phyloP scores from a whole-genome alignment of 1,140 invertebrate species.

The Listronotus bonariensis region DNA sequence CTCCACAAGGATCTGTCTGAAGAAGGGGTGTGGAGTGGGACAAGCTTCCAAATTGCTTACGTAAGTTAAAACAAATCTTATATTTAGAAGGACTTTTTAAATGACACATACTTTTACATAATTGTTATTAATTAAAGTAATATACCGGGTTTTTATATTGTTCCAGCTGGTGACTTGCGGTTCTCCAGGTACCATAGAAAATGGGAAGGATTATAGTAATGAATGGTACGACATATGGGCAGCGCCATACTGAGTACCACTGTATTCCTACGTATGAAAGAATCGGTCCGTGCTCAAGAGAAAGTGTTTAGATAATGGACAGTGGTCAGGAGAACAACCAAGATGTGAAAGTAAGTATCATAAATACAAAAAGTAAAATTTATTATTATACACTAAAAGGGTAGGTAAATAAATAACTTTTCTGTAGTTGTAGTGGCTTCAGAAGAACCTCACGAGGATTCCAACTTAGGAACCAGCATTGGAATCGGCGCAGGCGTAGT shows the following conservation, averaged over 20 bases:
- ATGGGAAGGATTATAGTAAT: conserved; percentile 84
- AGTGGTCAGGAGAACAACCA: conserved; percentile 84
- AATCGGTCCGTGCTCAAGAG: conserved; percentile 76
- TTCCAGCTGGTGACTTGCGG: conserved; percentile 82
- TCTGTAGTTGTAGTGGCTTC: conserved; percentile 57
- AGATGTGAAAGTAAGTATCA: conserved; percentile 62
- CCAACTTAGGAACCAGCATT: conserved; percentile 76
- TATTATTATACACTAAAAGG: too few relatives aligned
- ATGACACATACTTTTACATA: too few relatives aligned
- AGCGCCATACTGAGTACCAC: conserved; percentile 86
- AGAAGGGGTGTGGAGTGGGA: too few relatives aligned
- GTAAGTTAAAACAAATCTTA: conserved; percentile 58
- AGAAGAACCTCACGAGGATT: conserved; percentile 71
- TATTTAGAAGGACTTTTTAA: too few relatives aligned
- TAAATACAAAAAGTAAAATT: too few relatives aligned
- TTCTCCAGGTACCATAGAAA: conserved; percentile 77
- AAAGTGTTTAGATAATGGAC: conserved; percentile 79
- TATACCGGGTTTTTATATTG: background rate
- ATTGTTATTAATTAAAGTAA: too few relatives aligned
- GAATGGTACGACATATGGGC: conserved; percentile 82
- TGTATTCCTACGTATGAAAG: conserved; percentile 84
- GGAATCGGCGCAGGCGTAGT: conserved; percentile 75
- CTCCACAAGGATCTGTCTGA: too few relatives aligned
- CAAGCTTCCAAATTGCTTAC: too few relatives aligned
- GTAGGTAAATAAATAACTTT: too few relatives aligned